phyloP scores from a whole-genome alignment of 2,113 vertebrate genomes.

The Apodemus sylvaticus region DNA sequence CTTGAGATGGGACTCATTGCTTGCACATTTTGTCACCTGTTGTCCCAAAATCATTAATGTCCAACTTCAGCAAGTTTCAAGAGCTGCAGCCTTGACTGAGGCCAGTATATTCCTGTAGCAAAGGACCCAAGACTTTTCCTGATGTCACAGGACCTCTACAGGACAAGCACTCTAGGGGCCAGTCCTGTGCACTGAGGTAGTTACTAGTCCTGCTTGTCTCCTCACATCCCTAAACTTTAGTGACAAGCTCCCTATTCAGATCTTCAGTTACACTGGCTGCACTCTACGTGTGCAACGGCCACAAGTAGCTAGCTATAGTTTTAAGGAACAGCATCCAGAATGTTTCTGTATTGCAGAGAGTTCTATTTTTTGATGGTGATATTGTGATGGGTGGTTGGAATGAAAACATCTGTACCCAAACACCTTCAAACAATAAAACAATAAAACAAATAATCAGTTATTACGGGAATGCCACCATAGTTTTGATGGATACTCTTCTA shows the following conservation, averaged over 20 bases:
- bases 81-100: not conserved
- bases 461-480: not conserved
- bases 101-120: not conserved
- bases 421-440: not conserved
- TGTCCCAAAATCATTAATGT: conserved; percentile 4
- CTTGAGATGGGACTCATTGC: not conserved
- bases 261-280: not conserved
- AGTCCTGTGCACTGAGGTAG: not conserved
- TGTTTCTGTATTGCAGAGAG: not conserved
- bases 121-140: not conserved
- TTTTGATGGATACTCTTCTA: conserved; percentile 38
- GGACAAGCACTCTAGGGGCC: not conserved
- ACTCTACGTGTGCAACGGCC: not conserved
- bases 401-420: not conserved
- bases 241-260: not conserved
- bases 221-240: conserved; percentile 23
- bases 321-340: not conserved
- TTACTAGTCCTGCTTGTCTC: not conserved
- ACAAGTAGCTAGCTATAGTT: not conserved
- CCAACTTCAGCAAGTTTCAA: conserved; percentile 3
- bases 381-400: conserved; percentile 13
- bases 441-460: conserved; percentile 2
- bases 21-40: conserved; percentile 63
- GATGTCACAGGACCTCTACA: conserved; percentile 16
- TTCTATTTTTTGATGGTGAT: not conserved